Evolutionary conservation across 2,888 invertebrate species (phyloP).

Genomic region (Philhelius pedissequus): DNA sequence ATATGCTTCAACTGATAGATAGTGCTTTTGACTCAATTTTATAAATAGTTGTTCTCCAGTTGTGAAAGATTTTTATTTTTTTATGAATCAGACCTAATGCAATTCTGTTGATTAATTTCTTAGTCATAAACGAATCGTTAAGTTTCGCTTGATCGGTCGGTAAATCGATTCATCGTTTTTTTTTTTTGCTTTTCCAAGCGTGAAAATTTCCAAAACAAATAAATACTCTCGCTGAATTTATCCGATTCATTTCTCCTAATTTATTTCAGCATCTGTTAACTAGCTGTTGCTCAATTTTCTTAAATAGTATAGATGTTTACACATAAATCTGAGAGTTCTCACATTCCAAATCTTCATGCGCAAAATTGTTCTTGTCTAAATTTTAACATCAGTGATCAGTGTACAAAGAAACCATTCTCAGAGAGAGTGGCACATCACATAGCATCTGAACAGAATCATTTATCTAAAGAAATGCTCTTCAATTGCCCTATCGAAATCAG

Average conservation of each 20-base stretch:
- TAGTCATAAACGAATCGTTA: background rate
- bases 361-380: constrained; percentile 36
- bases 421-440: background rate
- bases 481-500: constrained; percentile 56
- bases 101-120: constrained; percentile 10
- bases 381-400: constrained; percentile 35
- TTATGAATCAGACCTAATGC: constrained; percentile 19
- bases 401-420: background rate
- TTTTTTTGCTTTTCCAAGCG: no score
- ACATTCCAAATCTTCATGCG: constrained; percentile 41
- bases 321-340: constrained; percentile 57
- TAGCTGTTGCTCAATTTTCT: constrained; percentile 49
- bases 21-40: background rate
- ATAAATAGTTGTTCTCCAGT: background rate
- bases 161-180: constrained; percentile 41
- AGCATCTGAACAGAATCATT: background rate
- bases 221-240: background rate
- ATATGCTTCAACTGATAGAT: background rate
- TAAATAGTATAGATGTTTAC: constrained; percentile 44
- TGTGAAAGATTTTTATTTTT: background rate
- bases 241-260: background rate
- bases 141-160: constrained; percentile 23
- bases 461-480: constrained; percentile 31
- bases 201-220: constrained; percentile 44
- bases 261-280: no score